phyloP scores from a whole-genome alignment of 2,113 vertebrate genomes.

The Poecilia latipinna region DNA sequence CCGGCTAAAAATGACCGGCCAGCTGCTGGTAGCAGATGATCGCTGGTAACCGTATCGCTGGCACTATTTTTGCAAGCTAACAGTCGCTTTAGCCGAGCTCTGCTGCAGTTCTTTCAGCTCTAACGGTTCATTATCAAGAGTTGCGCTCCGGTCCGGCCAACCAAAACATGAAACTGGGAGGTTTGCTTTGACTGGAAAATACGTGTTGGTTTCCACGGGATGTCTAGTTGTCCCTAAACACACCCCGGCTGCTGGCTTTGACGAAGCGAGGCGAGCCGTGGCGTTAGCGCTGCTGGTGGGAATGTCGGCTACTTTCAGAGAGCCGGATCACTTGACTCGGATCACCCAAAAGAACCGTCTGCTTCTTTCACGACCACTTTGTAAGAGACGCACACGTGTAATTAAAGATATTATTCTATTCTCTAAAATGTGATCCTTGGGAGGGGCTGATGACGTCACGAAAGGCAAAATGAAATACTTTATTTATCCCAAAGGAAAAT shows the following conservation, averaged over 20 bases:
- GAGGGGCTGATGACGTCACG: too few relatives aligned
- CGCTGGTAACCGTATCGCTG: slow-evolving; percentile 35
- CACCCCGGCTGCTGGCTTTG: slow-evolving; percentile 28
- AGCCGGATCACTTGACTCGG: background rate
- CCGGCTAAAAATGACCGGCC: slow-evolving; percentile 37
- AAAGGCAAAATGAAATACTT: too few relatives aligned
- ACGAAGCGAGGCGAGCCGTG: slow-evolving; percentile 29
- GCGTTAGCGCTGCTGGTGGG: too few relatives aligned
- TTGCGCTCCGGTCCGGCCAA: background rate
- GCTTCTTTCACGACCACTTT: background rate
- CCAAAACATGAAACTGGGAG: background rate
- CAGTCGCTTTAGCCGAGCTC: slow-evolving; percentile 22
- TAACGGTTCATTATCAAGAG: background rate
- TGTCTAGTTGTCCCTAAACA: slow-evolving; percentile 26
- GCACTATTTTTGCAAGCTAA: slow-evolving; percentile 41
- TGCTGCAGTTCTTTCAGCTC: background rate
- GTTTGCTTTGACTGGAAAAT: background rate
- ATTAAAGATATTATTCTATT: too few relatives aligned
- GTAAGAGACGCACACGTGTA: too few relatives aligned
- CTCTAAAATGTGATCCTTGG: too few relatives aligned
- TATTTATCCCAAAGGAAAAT: too few relatives aligned
- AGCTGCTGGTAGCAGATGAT: slow-evolving; percentile 19
- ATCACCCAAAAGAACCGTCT: background rate
- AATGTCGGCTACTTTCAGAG: background rate
- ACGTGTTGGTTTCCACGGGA: background rate